Base-by-base conservation (phyloP, 2,797 vertebrate genomes). In the Alcedo quadribrachys region DNA sequence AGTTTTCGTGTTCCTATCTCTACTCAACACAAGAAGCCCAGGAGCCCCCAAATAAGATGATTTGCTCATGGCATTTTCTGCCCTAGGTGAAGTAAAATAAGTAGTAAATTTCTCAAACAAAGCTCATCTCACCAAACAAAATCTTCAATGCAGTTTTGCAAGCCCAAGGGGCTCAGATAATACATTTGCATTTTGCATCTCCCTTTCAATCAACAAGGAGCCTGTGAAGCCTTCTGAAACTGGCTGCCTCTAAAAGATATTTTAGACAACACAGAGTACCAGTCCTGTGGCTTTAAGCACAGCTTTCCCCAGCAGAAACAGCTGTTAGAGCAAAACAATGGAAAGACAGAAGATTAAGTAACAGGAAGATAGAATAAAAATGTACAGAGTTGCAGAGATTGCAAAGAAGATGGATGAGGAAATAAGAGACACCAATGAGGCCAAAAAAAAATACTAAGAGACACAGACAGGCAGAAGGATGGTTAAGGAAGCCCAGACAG, bases 21-120 rank as follows among this genome's bases (percentile, higher is more conserved):
- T 51, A n/a, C 53, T 83, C 37, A 69, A 5, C 3, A 27, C 45
- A 71, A 76, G 57, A 66, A 87, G 53, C 80, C 85, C 90, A 60
- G 37, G 74, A 94, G 67, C 51, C 79, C 92, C 73, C 46, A 76
- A 63, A 92, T 71, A 82, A 89, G 62, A 87, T 50, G 28, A 94
- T 81, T 83, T 92, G 53, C 76, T 89, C 6, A 1, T 58, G 85
- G 84, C 25, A 83, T 46, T 83, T 92, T 85, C 86, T 85, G 73
- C 84, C 66, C 61, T 86, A 76, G 88, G 88, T 90, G 79, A 48
- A 92, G 88, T 80, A 81, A 90, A 86, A 45, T 67, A 68, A 89
- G 62, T 60, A 75, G 79, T 74, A 92, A 92, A 85, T 93, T 88
- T 71, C 75, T 75, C 90, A 57, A 58, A 95, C 53, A 95, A 91